phyloP scores from a whole-genome alignment of 2,113 vertebrate genomes.

The Sphyrna mokarran region DNA sequence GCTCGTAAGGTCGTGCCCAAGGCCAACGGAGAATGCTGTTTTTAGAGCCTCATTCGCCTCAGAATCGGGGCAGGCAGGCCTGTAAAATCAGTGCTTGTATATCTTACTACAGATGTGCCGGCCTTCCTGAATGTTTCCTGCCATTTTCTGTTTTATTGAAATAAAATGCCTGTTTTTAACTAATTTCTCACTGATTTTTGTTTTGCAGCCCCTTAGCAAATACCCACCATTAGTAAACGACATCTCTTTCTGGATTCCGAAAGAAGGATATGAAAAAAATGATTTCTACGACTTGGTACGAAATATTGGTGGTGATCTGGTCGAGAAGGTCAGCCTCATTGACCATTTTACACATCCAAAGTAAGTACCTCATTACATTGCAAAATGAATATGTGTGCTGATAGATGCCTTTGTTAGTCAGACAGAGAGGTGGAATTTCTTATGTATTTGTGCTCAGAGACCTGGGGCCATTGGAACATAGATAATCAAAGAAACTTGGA shows the following conservation, averaged over 20 bases:
- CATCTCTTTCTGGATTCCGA: slow-evolving; percentile 93
- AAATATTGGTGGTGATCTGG: slow-evolving; percentile 76
- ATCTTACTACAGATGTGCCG: not conserved
- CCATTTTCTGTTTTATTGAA: not conserved
- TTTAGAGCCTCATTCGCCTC: too few relatives aligned
- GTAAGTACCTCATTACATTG: slow-evolving; percentile 59
- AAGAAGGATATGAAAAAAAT: slow-evolving; percentile 64
- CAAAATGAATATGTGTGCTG: not conserved
- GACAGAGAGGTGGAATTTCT: not conserved
- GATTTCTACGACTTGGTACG: slow-evolving; percentile 94
- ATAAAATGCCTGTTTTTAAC: not conserved
- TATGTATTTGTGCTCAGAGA: not conserved
- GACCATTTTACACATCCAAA: slow-evolving; percentile 83
- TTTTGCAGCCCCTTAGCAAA: slow-evolving; percentile 74
- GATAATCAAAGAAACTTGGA: not conserved
- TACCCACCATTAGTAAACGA: slow-evolving; percentile 81
- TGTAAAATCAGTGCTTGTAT: too few relatives aligned
- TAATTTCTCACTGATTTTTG: not conserved
- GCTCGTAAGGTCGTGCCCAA: too few relatives aligned
- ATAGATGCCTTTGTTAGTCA: not conserved
- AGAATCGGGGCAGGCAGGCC: too few relatives aligned
- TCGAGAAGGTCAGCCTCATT: slow-evolving; percentile 78
- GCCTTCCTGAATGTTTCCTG: not conserved
- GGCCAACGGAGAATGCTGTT: too few relatives aligned
- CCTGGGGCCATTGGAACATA: not conserved